Base-by-base conservation (phyloP, 2,888 invertebrate species). In the Drosophila fulvimacula region DNA sequence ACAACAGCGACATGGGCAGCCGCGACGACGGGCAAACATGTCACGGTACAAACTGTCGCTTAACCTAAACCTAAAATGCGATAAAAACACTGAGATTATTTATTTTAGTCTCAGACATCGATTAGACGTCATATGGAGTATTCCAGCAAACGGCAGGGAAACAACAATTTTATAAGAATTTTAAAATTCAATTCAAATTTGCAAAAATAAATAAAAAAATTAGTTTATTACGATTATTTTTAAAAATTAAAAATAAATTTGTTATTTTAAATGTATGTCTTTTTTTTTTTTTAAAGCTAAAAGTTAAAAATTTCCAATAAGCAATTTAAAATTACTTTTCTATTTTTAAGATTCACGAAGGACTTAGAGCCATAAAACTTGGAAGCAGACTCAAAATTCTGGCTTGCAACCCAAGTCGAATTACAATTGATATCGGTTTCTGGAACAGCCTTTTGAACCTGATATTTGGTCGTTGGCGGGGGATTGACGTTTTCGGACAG, bases 41-140 rank as follows among this genome's bases (percentile, higher is more conserved):
- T 90, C 91, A 88, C 79, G 79, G 82, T 79, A 88, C 88, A 83
- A 88, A 88, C 87, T 81, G 81, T 79, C 86, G 85, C 79, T 89
- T 89, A 88, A 89, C 78, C 87, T 32, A 48, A 48, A 48, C 46
- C 46, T 80, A 76, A 84, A 87, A 80, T 76, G 82, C 60, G 79
- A 77, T 77, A 69, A 79, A 77, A 74, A 78, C 75, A 68, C 60
- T 63, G 63, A 83, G 70, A 69, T 73, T 83, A 83, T 90, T 86
- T 89, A 82, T 77, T 88, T 73, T 71, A 42, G 72, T 65, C 42
- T 51, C 67, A 79, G 70, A 63, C 66, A 49, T 51, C 63, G 79
- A 63, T 74, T 66, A 41, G 49, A 60, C 48, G 15, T 51, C 38
- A 44, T 11, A 41, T 11, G 39, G 48, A 41, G 17, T 46, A 41